Percentiles rank a stretch among this genome's conserved stretches.
Conservation (phyloP, 2,113 vertebrate species). For the Hystrix brachyura region DNA sequence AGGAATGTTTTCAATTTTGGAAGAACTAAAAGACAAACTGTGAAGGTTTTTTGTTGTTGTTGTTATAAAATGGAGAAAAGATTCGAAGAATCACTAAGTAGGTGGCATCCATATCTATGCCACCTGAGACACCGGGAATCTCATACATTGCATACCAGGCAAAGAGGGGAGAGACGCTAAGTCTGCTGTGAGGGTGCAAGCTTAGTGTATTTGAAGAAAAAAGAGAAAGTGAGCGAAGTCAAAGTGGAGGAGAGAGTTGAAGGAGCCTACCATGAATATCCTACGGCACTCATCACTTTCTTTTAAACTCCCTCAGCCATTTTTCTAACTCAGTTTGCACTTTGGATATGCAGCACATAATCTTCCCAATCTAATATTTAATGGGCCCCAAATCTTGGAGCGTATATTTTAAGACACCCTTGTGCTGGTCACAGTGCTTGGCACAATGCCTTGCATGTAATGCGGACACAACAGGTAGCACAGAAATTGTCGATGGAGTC, state of each 20-base stretch:
- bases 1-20: neutral
- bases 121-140: neutral
- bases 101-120: neutral
- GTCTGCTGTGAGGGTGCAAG: rapidly evolving
- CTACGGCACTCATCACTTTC: neutral
- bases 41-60: neutral
- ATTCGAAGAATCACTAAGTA: neutral
- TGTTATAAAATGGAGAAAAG: neutral
- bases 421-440: neutral
- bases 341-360: neutral
- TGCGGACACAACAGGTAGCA: neutral
- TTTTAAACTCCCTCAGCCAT: neutral
- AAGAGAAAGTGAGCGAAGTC: neutral
- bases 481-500: neutral
- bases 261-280: neutral
- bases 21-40: neutral
- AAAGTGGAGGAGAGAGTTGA: neutral
- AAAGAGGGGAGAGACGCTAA: neutral
- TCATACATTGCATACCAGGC: neutral
- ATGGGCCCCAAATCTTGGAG: neutral
- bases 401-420: neutral
- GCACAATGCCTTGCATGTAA: neutral
- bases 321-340: neutral
- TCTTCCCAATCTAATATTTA: neutral
- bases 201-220: neutral